Conservation (phyloP, 2,113 vertebrate genomes). For the Hippocampus comes region DNA sequence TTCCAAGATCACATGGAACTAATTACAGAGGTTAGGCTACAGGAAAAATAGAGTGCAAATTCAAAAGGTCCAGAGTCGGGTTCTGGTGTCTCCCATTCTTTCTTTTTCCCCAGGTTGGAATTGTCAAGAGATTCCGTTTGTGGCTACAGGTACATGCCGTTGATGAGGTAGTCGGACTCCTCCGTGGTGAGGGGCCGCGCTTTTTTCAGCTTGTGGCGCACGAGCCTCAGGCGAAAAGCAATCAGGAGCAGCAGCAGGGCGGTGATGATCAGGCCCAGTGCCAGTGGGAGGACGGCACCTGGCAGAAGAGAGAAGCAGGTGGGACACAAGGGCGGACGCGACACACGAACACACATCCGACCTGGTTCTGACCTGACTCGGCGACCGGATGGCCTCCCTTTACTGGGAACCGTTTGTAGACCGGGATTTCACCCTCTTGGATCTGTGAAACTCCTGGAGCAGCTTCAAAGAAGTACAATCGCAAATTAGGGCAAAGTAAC, state of each 20-base stretch:
- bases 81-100: not conserved
- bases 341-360: not conserved
- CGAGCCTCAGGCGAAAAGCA: conserved; percentile 83
- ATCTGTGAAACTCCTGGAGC: conserved; percentile 67
- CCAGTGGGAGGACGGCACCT: conserved; percentile 93
- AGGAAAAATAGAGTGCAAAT: conserved; percentile 26
- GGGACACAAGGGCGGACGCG: not conserved
- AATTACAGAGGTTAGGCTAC: conserved; percentile 10
- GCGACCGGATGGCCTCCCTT: conserved; percentile 78
- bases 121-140: not conserved
- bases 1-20: conserved; percentile 18
- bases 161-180: conserved; percentile 99
- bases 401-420: conserved; percentile 69
- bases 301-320: not conserved
- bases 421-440: conserved; percentile 57
- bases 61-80: conserved; percentile 14
- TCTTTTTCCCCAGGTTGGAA: not conserved
- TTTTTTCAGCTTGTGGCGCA: conserved; percentile 91
- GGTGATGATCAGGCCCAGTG: conserved; percentile 89
- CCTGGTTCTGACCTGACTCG: conserved; percentile 78
- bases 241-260: conserved; percentile 91
- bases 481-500: not conserved
- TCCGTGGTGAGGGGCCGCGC: conserved; percentile 91
- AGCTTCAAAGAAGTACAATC: conserved; percentile 49
- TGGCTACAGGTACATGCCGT: conserved; percentile 95